Percentiles rank a stretch among this genome's conserved stretches.
Evolutionary conservation across 2,888 invertebrate genomes (phyloP).

Genomic region (Sinhomidia bicolor): DNA sequence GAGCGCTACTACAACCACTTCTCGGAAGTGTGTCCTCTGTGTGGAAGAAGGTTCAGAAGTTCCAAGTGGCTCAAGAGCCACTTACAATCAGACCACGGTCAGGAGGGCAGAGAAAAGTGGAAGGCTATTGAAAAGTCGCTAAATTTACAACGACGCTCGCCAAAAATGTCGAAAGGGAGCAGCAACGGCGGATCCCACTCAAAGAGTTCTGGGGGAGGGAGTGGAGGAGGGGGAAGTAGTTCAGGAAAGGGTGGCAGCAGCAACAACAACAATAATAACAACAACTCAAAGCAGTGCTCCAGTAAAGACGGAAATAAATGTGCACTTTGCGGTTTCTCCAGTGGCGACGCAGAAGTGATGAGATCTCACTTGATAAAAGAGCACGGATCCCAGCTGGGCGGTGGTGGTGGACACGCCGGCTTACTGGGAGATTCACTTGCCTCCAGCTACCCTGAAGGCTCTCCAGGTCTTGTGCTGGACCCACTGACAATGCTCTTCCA

Average conservation of each 20-base stretch:
- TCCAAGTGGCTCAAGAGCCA: conserved; percentile 94
- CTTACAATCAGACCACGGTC: conserved; percentile 92
- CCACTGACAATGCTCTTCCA: conserved; percentile 79
- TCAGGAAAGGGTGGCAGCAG: conserved; percentile 31
- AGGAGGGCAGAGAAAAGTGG: conserved; percentile 86
- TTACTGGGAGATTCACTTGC: conserved; percentile 54
- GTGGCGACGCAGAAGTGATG: conserved; percentile 81
- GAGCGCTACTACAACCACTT: conserved; percentile 86
- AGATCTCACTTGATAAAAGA: conserved; percentile 83
- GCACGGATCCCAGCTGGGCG: conserved; percentile 81
- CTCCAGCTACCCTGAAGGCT: conserved; percentile 51
- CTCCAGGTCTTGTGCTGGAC: conserved; percentile 75
- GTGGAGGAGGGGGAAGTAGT: conserved; percentile 40
- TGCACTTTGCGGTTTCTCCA: conserved; percentile 81
- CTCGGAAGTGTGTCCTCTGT: conserved; percentile 91
- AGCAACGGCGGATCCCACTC: conserved; percentile 16
- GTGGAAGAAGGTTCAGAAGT: conserved; percentile 92
- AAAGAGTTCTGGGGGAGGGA: conserved; percentile 33
- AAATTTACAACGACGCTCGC: conserved; percentile 66
- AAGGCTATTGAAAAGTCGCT: conserved; percentile 83
- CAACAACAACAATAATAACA: not conserved
- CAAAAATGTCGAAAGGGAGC: conserved; percentile 53
- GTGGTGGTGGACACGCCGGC: conserved; percentile 46
- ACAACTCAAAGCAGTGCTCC: conserved; percentile 18
- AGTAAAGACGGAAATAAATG: conserved; percentile 81